Percentiles rank a stretch among this genome's conserved stretches.
Conservation (phyloP, 2,113 vertebrate genomes). For the Anguilla japonica region DNA sequence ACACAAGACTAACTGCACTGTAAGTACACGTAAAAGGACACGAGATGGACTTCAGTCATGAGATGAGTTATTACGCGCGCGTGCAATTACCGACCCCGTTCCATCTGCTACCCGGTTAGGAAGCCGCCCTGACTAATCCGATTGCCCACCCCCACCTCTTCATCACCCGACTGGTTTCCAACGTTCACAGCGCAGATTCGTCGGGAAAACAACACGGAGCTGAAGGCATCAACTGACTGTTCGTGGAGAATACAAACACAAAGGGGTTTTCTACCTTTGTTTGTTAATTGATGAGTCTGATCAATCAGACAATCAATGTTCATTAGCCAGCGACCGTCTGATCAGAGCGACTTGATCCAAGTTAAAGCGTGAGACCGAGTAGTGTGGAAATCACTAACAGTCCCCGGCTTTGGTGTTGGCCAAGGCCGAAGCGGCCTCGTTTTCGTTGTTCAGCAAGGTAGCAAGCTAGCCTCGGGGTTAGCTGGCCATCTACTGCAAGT, state of each 20-base stretch:
- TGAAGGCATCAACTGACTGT: not conserved
- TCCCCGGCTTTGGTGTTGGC: conserved; percentile 12
- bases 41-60: not conserved
- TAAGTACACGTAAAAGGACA: not conserved
- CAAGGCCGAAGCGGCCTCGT: conserved; percentile 19
- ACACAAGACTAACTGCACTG: too few species aligned
- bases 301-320: not conserved
- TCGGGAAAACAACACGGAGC: not conserved
- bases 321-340: not conserved
- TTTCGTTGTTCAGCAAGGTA: not conserved
- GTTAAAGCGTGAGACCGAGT: not conserved
- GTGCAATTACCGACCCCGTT: not conserved
- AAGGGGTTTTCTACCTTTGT: not conserved
- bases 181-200: not conserved
- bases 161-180: not conserved
- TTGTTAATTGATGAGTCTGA: not conserved
- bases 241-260: not conserved
- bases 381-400: not conserved
- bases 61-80: not conserved
- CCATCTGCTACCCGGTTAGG: not conserved
- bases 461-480: not conserved
- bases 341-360: not conserved
- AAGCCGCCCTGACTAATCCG: not conserved
- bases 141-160: not conserved
- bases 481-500: too few species aligned